Conservation (phyloP, 1,140 invertebrate species). For the Drosophila mauritiana region DNA sequence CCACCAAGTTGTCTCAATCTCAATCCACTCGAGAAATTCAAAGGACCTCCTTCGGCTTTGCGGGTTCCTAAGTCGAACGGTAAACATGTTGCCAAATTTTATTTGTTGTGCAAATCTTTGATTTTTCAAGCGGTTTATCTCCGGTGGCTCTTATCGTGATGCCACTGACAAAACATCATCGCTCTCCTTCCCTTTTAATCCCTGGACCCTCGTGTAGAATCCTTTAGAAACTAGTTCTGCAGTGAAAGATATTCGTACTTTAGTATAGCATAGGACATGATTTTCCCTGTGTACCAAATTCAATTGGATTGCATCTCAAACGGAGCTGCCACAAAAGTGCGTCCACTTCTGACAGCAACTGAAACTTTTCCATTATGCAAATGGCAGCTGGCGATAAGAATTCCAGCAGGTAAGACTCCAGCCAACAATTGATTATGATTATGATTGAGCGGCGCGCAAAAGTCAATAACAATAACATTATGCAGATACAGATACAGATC, state of each 20-base stretch:
- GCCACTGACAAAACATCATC: slow-evolving; percentile 39
- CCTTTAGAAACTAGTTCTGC: neutral
- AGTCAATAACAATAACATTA: slow-evolving; percentile 81
- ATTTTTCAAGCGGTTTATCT: slow-evolving; percentile 71
- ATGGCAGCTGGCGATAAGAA: slow-evolving; percentile 60
- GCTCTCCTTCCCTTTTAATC: neutral
- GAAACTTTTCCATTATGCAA: slow-evolving; percentile 66
- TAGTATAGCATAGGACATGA: too few species aligned
- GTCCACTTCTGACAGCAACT: slow-evolving; percentile 24
- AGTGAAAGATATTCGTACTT: neutral
- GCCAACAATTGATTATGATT: slow-evolving; percentile 74
- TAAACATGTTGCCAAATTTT: slow-evolving; percentile 72
- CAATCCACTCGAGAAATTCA: slow-evolving; percentile 33
- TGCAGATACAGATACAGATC: slow-evolving; percentile 54
- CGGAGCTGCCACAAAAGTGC: slow-evolving; percentile 25
- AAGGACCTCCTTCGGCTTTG: slow-evolving; percentile 25
- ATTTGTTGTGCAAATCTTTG: slow-evolving; percentile 71
- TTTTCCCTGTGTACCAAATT: slow-evolving; percentile 5
- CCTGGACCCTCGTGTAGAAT: neutral
- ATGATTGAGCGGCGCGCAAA: slow-evolving; percentile 75
- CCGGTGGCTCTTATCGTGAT: slow-evolving; percentile 37
- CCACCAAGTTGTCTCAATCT: slow-evolving; percentile 21
- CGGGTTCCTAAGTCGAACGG: slow-evolving; percentile 57
- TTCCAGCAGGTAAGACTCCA: slow-evolving; percentile 57
- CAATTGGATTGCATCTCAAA: slow-evolving; percentile 23